These are phyloP conservation scores for Odontothrips loti DNA, from an alignment of 2,888 invertebrate species.

Conservation along the genomic window DNA sequence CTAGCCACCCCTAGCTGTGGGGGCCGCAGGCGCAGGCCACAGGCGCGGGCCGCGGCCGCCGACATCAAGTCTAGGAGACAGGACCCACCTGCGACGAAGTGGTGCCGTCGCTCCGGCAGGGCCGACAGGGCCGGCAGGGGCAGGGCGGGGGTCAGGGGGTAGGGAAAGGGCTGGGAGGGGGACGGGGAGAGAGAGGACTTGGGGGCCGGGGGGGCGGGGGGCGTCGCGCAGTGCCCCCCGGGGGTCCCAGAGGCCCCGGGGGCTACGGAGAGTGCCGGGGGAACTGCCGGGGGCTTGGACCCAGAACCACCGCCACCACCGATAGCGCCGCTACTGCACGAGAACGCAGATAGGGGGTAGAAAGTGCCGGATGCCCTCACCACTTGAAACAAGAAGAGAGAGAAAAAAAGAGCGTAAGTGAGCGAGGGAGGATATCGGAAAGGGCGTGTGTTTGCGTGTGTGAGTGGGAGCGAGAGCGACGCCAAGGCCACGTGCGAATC, in stretches of 20 bases:
- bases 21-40: too few relatives aligned
- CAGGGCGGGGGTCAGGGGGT: slow-evolving; percentile 25
- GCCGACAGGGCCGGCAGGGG: slow-evolving; percentile 33
- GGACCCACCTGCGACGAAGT: slow-evolving; percentile 33
- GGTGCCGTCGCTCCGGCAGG: slow-evolving; percentile 29
- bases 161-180: neutral
- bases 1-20: too few relatives aligned
- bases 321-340: slow-evolving; percentile 21
- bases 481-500: neutral
- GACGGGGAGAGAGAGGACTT: slow-evolving; percentile 32
- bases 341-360: slow-evolving; percentile 73
- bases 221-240: slow-evolving; percentile 34
- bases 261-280: neutral
- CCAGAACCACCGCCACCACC: slow-evolving; percentile 29
- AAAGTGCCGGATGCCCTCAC: slow-evolving; percentile 91
- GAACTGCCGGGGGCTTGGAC: slow-evolving; percentile 33
- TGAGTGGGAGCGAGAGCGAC: neutral
- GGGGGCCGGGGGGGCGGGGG: slow-evolving; percentile 34
- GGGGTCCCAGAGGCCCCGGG: neutral
- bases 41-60: neutral
- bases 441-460: too few relatives aligned
- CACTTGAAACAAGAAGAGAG: slow-evolving; percentile 60
- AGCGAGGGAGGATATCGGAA: slow-evolving; percentile 33
- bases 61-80: neutral
- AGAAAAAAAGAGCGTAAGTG: slow-evolving; percentile 17